These are phyloP conservation scores for Enteromius mattozi DNA, from an alignment of 2,797 vertebrate species.

Conservation along the genomic window DNA sequence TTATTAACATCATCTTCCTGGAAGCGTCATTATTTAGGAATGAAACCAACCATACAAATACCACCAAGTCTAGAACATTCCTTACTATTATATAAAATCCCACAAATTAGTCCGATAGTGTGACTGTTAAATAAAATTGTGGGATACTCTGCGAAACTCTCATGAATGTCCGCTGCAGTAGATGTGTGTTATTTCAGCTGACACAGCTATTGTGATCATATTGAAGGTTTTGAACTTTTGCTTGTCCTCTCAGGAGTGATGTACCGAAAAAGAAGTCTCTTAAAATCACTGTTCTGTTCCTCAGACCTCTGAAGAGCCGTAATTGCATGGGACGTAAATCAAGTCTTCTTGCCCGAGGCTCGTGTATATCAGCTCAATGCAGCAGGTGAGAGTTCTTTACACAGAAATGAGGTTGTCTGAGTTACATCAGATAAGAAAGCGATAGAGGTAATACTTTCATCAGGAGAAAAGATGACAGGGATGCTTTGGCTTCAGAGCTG, in stretches of 20 bases:
- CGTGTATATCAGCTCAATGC: slow-evolving; percentile 20
- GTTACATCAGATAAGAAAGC: slow-evolving; percentile 26
- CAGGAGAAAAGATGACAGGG: slow-evolving; percentile 25
- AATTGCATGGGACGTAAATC: slow-evolving; percentile 16
- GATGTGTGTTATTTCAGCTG: slow-evolving; percentile 1
- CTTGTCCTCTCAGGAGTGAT: slow-evolving; percentile 16
- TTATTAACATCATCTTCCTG: neutral
- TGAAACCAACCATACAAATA: neutral
- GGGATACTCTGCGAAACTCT: neutral
- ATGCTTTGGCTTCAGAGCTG: neutral
- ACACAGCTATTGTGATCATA: neutral
- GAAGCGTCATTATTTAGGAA: neutral
- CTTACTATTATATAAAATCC: neutral
- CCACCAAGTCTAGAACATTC: neutral
- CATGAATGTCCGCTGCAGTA: neutral
- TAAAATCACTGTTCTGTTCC: slow-evolving; percentile 23
- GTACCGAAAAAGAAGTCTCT: neutral
- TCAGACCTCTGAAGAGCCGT: slow-evolving; percentile 21
- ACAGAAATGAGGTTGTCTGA: slow-evolving; percentile 33
- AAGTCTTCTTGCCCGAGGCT: slow-evolving; percentile 27
- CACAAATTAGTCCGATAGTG: neutral
- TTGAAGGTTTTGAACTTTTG: slow-evolving; percentile 19
- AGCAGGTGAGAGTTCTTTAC: slow-evolving; percentile 28
- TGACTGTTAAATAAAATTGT: neutral
- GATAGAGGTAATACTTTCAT: slow-evolving; percentile 28